These are phyloP conservation scores for Anarsia innoxiella DNA, from an alignment of 2,888 invertebrate species.

Conservation along the genomic window DNA sequence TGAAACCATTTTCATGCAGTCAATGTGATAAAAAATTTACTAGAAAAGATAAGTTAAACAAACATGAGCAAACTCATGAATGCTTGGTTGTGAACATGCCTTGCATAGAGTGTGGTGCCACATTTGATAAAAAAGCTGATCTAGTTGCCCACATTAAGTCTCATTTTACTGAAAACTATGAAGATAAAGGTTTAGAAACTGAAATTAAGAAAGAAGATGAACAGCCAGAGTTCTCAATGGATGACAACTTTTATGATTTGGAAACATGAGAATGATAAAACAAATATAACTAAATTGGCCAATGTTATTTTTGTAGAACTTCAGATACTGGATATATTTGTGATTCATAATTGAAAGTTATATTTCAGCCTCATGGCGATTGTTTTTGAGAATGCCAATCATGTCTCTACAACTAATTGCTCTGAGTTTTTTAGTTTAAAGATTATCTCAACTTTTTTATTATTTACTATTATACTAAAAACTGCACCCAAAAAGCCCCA, in stretches of 20 bases:
- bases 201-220: constrained; percentile 56
- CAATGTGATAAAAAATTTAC: constrained; percentile 81
- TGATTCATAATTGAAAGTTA: no score
- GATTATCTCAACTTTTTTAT: no score
- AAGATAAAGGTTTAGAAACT: constrained; percentile 48
- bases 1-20: constrained; percentile 80
- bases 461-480: no score
- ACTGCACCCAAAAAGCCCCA: no score
- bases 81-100: constrained; percentile 74
- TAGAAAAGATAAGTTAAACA: constrained; percentile 80
- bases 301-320: no score
- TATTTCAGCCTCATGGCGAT: no score
- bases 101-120: constrained; percentile 77
- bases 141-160: constrained; percentile 76
- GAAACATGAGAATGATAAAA: constrained; percentile 61
- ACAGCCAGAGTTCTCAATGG: constrained; percentile 40
- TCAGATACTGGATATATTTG: no score
- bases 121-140: constrained; percentile 75
- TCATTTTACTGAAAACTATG: constrained; percentile 68
- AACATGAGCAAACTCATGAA: constrained; percentile 80
- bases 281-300: no score
- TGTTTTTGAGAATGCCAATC: no score
- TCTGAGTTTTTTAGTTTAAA: no score
- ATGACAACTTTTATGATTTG: constrained; percentile 60
- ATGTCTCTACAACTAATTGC: no score